phyloP scores from a whole-genome alignment of 2,888 invertebrate species.

The Drosophila helvetica region DNA sequence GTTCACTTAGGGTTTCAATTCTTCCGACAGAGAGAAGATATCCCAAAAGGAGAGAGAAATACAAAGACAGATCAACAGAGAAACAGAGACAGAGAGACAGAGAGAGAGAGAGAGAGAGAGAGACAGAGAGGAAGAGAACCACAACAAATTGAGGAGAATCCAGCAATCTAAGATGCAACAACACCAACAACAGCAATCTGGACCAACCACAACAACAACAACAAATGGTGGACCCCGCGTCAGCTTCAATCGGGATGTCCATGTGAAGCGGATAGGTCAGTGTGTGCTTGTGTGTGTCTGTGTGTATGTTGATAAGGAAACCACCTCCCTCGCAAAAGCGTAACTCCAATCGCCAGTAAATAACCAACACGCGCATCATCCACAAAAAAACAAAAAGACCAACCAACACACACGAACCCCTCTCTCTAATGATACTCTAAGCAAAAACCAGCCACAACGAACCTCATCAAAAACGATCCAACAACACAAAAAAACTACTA shows the following conservation, averaged over 20 bases:
- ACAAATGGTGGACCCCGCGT: slow-evolving; percentile 89
- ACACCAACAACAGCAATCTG: slow-evolving; percentile 37
- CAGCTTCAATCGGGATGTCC: slow-evolving; percentile 95
- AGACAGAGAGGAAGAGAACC: not conserved
- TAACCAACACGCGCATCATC: slow-evolving; percentile 57
- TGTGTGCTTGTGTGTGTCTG: slow-evolving; percentile 63
- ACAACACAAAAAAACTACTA: slow-evolving; percentile 42
- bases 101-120: slow-evolving; percentile 22
- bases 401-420: slow-evolving; percentile 11
- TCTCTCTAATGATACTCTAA: slow-evolving; percentile 44
- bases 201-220: slow-evolving; percentile 53
- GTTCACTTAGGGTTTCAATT: slow-evolving; percentile 44
- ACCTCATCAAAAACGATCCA: slow-evolving; percentile 51
- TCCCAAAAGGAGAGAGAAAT: slow-evolving; percentile 40
- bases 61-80: slow-evolving; percentile 27
- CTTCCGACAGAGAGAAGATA: slow-evolving; percentile 30
- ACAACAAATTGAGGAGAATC: not conserved
- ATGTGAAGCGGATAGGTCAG: slow-evolving; percentile 95
- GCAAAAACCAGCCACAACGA: slow-evolving; percentile 29
- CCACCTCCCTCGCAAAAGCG: slow-evolving; percentile 32
- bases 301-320: slow-evolving; percentile 33
- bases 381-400: slow-evolving; percentile 29
- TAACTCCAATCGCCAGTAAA: slow-evolving; percentile 38
- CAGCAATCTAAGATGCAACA: slow-evolving; percentile 50
- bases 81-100: not conserved